Conservation (phyloP, 2,888 invertebrate species). For the Cheilosia vulpina region DNA sequence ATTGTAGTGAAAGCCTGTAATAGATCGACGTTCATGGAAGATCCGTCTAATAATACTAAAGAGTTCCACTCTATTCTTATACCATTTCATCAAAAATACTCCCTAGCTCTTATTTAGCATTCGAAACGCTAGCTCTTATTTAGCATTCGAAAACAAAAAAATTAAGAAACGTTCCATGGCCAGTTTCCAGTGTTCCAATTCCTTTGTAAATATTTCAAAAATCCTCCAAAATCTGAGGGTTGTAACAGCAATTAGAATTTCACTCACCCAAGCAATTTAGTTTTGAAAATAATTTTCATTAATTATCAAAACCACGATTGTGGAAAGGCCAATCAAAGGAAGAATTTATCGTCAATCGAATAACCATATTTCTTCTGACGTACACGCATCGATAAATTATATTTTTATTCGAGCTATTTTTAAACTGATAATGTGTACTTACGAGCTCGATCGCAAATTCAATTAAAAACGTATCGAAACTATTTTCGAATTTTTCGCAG, state of each 20-base stretch:
- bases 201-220: neutral
- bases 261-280: constrained; percentile 30
- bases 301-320: constrained; percentile 30
- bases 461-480: constrained; percentile 35
- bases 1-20: too few species aligned
- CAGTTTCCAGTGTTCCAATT: too few species aligned
- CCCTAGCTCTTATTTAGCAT: too few species aligned
- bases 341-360: constrained; percentile 49
- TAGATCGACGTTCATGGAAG: too few species aligned
- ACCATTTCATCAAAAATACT: too few species aligned
- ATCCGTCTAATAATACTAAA: too few species aligned
- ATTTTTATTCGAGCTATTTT: constrained; percentile 37
- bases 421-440: constrained; percentile 33
- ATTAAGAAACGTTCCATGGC: too few species aligned
- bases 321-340: constrained; percentile 36
- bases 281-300: constrained; percentile 22
- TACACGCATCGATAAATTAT: constrained; percentile 22
- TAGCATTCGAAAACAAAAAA: too few species aligned
- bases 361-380: constrained; percentile 51
- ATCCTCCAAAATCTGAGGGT: neutral
- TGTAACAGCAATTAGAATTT: constrained; percentile 13
- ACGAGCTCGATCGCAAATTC: constrained; percentile 24
- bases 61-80: too few species aligned
- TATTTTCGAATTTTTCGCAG: constrained; percentile 24
- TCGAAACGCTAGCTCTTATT: too few species aligned